Conservation (phyloP, 1,140 invertebrate genomes). For the Pseudomyrmex flavicornis region DNA sequence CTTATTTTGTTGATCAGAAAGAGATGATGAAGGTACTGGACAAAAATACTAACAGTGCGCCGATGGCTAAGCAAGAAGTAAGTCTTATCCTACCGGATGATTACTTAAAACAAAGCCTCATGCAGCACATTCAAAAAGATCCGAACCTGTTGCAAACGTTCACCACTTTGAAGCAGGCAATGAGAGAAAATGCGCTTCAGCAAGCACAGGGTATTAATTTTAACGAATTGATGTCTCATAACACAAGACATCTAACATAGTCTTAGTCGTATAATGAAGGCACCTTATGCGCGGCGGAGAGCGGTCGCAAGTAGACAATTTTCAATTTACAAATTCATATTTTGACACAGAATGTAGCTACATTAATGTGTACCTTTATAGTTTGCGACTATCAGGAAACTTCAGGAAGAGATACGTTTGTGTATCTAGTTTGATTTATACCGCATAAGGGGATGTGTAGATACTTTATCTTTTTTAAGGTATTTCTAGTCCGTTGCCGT, state of each 20-base stretch:
- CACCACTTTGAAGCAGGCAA: conserved; percentile 81
- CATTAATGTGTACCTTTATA: not conserved
- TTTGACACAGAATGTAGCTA: not conserved
- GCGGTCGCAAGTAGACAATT: conserved; percentile 61
- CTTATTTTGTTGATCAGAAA: conserved; percentile 70
- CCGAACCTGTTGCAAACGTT: conserved; percentile 80
- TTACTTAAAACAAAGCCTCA: conserved; percentile 67
- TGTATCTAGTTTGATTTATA: not conserved
- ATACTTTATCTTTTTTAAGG: no score
- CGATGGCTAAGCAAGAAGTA: conserved; percentile 78
- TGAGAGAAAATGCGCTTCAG: conserved; percentile 78
- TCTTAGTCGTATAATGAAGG: conserved; percentile 77
- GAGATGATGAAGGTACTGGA: conserved; percentile 71
- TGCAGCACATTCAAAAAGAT: conserved; percentile 82
- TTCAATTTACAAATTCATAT: conserved; percentile 30
- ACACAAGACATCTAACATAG: conserved; percentile 84
- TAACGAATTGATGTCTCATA: conserved; percentile 83
- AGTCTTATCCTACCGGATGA: conserved; percentile 79
- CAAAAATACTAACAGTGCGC: conserved; percentile 67
- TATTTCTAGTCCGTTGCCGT: no score
- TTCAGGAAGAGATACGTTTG: no score
- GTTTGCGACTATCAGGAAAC: not conserved
- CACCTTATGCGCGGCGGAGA: conserved; percentile 1
- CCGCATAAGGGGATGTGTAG: not conserved
- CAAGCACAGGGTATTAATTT: conserved; percentile 82